Base-by-base conservation (phyloP, 1,140 invertebrate species). In the Paramacrobiotus metropolitanus region DNA sequence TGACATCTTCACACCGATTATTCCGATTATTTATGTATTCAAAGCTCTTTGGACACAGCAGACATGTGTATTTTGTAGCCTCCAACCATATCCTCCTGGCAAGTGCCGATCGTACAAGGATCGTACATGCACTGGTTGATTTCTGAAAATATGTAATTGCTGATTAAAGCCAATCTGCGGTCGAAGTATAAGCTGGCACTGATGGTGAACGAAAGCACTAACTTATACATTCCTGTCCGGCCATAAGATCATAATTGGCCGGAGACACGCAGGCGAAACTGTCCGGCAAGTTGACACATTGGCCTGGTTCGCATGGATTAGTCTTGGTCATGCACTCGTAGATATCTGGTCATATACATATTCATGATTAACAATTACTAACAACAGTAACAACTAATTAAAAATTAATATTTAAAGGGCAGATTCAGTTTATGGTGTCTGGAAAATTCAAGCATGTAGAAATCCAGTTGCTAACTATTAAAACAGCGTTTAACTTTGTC, bases 231-330 rank as follows among this genome's bases (percentile, higher is more conserved):
- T 55, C 48, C 24, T 55, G 48, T 18, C 48, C 48, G 48, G 9
- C 24, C 48, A 55, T 55, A 4, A 18, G 15, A 4, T 82, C 67
- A 68, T 77, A 71, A 81, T 82, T 83, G 44, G 81, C 79, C 0
- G 87, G 86, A 72, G 88, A 93, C 67, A 89, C 84, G 67, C 88
- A 93, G 20, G 81, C 79, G 68, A 84, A 93, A 24, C 79, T 79
- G 4, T 88, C 88, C 1, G 84, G 84, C 65, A 86, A 80, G 68
- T 93, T 92, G 66, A 82, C 83, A 70, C 88, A 93, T 66, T 87
- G 81, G 0, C 82, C 83, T 67, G 83, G 82, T 63, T 81, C 79
- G 72, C 83, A 84, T 1, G 88, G 72, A 48, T 80, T 77, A 0
- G 79, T 77, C 75, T 82, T 80, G 59, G 83, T 75, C 20, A 76